phyloP scores from a whole-genome alignment of 1,140 invertebrate species.

The Zaprionus africanus region DNA sequence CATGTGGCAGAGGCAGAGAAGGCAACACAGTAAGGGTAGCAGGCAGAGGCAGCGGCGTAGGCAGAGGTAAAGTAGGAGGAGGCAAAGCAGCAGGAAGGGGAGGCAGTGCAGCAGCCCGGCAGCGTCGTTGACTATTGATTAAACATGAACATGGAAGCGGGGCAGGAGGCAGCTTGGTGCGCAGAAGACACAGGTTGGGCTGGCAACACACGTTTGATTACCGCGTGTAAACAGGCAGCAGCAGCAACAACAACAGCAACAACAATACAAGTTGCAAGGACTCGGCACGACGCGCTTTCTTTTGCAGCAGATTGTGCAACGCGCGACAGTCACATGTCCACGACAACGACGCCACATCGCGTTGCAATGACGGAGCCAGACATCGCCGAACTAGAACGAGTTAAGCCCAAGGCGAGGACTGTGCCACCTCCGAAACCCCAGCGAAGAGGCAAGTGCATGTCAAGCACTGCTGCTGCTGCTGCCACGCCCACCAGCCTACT shows the following conservation, averaged over 20 bases:
- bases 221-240: slow-evolving; percentile 72
- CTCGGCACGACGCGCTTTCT: slow-evolving; percentile 18
- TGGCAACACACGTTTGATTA: slow-evolving; percentile 81
- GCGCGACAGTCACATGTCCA: slow-evolving; percentile 55
- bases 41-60: not conserved
- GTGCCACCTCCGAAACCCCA: slow-evolving; percentile 47
- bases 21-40: not conserved
- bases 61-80: not conserved
- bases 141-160: slow-evolving; percentile 47
- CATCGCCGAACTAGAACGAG: not conserved
- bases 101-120: slow-evolving; percentile 59
- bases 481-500: slow-evolving; percentile 67
- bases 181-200: slow-evolving; percentile 15
- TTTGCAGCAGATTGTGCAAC: slow-evolving; percentile 57
- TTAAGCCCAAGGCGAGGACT: slow-evolving; percentile 10
- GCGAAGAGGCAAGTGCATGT: slow-evolving; percentile 29
- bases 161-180: not conserved
- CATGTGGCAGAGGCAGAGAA: too few species aligned
- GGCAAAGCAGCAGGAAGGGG: slow-evolving; percentile 18
- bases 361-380: slow-evolving; percentile 12
- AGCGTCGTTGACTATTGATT: slow-evolving; percentile 64
- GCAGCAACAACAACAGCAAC: slow-evolving; percentile 12
- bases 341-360: not conserved
- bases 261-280: slow-evolving; percentile 62
- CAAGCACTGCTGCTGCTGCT: slow-evolving; percentile 3